Evolutionary conservation across 2,888 invertebrate genomes (phyloP), one percentile per base, ranked within the genome.

Genomic region (Lysandra bellargus): DNA sequence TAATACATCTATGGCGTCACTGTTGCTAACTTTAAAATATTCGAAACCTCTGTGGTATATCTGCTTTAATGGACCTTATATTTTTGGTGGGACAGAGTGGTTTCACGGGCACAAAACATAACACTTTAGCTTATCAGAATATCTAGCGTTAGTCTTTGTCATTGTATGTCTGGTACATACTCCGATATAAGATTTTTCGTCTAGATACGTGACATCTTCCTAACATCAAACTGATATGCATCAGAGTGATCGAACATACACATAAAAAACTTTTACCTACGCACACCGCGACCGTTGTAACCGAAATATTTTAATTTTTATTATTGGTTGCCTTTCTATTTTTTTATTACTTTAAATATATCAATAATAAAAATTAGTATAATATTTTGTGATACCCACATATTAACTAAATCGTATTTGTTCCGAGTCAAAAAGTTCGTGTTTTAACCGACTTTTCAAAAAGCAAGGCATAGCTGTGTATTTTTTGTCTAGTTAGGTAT

Each of bases 51-150:
- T 76, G 23, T 76, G n/a, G 17, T 57, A 17, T 76, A 3, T 53
- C 76, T 33, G 53, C 57, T 44, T n/a, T 44, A 44, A 9, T 44
- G 40, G 40, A 17, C 9, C 40, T 74, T 44, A 2, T 23, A 23
- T 44, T 74, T 73, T n/a, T 40, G 44, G 9, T 74, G 74, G 23
- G 40, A 6, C 17, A 23, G n/a, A 73, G 74, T 23, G n/a, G 40
- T 74, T 69, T 33, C 33, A 33, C 69, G 69, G 69, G 69, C 69
- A 69, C 44, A 44, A 7, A 4, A 1, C 23, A 0, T 44, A 74
- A 23, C n/a, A 9, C 17, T 73, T 37, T 73, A 44, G 3, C 44
- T 44, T 5, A 83, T 87, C 85, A 82, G 82, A 85, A 83, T 78
- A 79, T 78, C 82, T 76, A 76, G 76, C 76, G 76, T 30, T n/a